Evolutionary conservation across 2,888 invertebrate species (phyloP), one percentile per base, ranked within the genome.

Genomic region (Platypus cylindrus): DNA sequence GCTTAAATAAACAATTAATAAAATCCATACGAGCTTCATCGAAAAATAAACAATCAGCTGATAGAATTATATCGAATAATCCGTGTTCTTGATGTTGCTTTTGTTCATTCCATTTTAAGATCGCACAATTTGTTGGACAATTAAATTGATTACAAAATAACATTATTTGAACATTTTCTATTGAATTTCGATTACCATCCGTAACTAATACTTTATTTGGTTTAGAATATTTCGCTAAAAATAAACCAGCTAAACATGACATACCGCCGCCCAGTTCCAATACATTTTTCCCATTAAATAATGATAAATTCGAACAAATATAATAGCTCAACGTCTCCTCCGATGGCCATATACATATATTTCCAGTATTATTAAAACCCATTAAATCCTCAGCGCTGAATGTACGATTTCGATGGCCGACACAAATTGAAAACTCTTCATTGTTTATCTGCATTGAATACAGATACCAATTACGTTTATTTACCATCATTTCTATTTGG

Each of bases 221-320:
- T 30, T 66, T 63, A 36, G 75, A 72, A 49, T 75, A 76, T 51
- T 78, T 76, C 36, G 79, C 76, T 31, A 73, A 66, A 53, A 81
- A 70, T 9, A 86, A 60, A 2, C 84, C 85, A 5, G 83, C 82
- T 17, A 86, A 62, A 47, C 83, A 83, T 13, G 84, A 82, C 79
- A 86, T 85, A 3, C 86, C 86, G 12, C 85, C 85, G 2, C 86
- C 86, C 26, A 86, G 62, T 57, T 86, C 86, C 48, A 83, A 64
- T 16, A 86, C 72, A 52, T 64, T 68, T 55, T 76, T 77, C 41
- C 68, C 68, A n/a, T 68, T 62, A 57, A 82, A 83, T 24, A 71
- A 57, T n/a, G 63, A 52, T 31, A 68, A 59, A 54, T 83, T 75
- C 46, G 73, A 68, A 35, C 83, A 63, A 27, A 73, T 63, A 51